Conservation (phyloP, 2,888 invertebrate species). For the Dioctria rufipes region DNA sequence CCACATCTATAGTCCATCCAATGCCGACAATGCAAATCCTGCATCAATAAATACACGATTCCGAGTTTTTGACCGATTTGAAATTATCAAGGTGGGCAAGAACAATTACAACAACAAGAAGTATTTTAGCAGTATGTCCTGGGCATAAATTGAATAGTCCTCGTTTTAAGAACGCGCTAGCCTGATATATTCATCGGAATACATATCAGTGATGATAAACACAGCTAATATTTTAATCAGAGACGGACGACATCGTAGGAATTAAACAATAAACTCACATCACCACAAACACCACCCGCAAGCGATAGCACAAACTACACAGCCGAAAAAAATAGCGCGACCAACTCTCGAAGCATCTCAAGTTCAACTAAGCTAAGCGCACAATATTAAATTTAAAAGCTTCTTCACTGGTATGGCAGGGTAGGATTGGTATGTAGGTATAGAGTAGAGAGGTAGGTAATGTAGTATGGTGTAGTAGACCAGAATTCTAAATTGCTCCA, state of each 20-base stretch:
- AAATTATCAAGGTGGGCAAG: too few relatives aligned
- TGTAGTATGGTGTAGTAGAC: too few relatives aligned
- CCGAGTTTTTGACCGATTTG: too few relatives aligned
- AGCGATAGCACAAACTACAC: constrained; percentile 4
- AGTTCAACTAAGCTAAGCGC: constrained; percentile 39
- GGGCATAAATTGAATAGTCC: too few relatives aligned
- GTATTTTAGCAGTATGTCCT: too few relatives aligned
- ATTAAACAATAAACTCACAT: constrained; percentile 4
- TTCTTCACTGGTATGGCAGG: neutral
- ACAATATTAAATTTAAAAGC: constrained; percentile 11
- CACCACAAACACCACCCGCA: constrained; percentile 40
- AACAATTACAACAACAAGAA: too few relatives aligned
- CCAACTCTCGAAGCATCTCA: constrained; percentile 44
- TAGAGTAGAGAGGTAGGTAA: too few relatives aligned
- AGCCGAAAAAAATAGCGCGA: constrained; percentile 27
- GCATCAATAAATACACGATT: too few relatives aligned
- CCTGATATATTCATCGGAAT: neutral
- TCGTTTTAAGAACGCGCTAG: too few relatives aligned
- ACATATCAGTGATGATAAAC: neutral
- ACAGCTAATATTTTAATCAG: neutral
- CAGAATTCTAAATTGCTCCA: constrained; percentile 30
- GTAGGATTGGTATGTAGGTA: too few relatives aligned
- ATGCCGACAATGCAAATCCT: too few relatives aligned
- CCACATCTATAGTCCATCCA: too few relatives aligned
- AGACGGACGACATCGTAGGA: constrained; percentile 1